Base-by-base conservation (phyloP, 2,888 invertebrate genomes). In the Macaria liturata region DNA sequence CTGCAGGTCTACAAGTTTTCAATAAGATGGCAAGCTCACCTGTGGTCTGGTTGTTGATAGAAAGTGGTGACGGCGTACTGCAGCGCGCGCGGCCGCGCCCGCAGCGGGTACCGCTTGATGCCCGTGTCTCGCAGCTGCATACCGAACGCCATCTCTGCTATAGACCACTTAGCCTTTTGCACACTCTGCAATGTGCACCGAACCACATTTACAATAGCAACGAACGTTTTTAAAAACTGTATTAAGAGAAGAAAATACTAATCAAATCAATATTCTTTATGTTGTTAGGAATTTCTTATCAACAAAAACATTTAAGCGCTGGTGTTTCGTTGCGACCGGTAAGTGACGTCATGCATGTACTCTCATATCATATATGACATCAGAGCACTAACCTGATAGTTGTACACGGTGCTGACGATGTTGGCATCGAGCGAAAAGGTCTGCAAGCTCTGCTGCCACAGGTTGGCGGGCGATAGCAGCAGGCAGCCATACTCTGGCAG, bases 401-500 rank as follows among this genome's bases (percentile, higher is more conserved):
- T 96, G 84, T 95, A 96, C 62, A 98, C 94, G 0, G 97, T 97
- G 68, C 94, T 95, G 63, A 97, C 92, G 65, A 98, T 94, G 76
- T 96, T 95, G 8, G 94, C 93, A 81, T 98, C 98, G 65, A 95
- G 93, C 52, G 95, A 94, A 81, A 97, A 98, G 45, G 94, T 93
- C 72, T 96, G 95, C 37, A 95, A 90, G 81, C 96, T 96, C 79
- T 97, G 96, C 69, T 95, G 95, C 99, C 99, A 99, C 59, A 99
- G 93, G 89, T 97, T 98, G 4, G 98, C 98, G 0, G 98, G 99
- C 0, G 98, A 98, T 6, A 99, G 88, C 43, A 98, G 91, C 32
- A 99, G 93, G 83, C 99, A 99, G 81, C 95, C 96, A 82, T 97
- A 98, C 81, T 98, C 97, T 0, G 99, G 98, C 64, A 99, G 92